Conservation (phyloP, 2,888 invertebrate genomes). For the Melangyna quadrimaculata region DNA sequence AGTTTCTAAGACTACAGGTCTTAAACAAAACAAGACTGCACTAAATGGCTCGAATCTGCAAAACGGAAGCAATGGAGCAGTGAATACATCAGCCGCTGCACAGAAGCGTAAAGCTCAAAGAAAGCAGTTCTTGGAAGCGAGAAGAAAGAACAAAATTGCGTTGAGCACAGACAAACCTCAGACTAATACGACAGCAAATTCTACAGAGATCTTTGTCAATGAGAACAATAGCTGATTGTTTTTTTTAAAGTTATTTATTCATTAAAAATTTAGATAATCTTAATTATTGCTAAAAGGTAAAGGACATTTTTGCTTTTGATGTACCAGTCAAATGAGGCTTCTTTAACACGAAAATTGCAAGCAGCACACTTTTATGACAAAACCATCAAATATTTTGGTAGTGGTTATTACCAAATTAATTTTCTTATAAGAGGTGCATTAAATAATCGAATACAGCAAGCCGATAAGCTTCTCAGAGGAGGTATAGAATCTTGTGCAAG, state of each 20-base stretch:
- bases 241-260: conserved; percentile 15
- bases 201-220: conserved; percentile 73
- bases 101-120: conserved; percentile 87
- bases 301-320: conserved; percentile 42
- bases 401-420: too few species aligned
- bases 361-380: conserved; percentile 49
- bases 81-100: conserved; percentile 79
- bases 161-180: conserved; percentile 72
- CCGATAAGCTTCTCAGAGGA: too few species aligned
- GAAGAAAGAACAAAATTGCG: conserved; percentile 79
- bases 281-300: conserved; percentile 60
- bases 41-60: conserved; percentile 34
- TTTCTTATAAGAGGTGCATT: too few species aligned
- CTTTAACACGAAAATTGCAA: conserved; percentile 38
- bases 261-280: conserved; percentile 47
- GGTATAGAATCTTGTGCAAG: too few species aligned
- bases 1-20: conserved; percentile 73
- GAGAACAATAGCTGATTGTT: conserved; percentile 76
- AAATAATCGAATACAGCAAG: too few species aligned
- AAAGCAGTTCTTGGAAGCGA: conserved; percentile 88
- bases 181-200: conserved; percentile 41
- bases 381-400: too few species aligned
- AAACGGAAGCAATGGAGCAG: conserved; percentile 73
- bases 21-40: conserved; percentile 49
- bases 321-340: conserved; percentile 46